These are phyloP conservation scores for Agrilus cyanescens DNA, from an alignment of 2,888 invertebrate genomes.

Conservation along the genomic window DNA sequence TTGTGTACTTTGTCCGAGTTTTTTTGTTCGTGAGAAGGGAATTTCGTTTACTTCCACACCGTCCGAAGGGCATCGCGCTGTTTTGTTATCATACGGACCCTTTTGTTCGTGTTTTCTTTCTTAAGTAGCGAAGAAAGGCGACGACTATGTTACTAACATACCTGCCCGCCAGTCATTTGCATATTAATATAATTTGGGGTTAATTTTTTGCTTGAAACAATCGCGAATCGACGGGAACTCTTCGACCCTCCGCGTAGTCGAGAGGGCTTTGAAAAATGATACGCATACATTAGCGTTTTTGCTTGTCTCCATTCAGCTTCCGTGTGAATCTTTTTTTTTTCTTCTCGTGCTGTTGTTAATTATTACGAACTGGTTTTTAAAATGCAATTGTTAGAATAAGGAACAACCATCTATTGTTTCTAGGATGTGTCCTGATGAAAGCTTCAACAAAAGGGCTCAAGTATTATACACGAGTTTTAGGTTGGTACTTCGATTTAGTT, in stretches of 20 bases:
- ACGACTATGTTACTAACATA: conserved; percentile 16
- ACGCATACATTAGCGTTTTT: conserved; percentile 20
- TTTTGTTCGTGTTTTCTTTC: conserved; percentile 9
- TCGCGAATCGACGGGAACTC: conserved; percentile 19
- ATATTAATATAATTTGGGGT: conserved; percentile 28
- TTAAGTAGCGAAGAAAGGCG: conserved; percentile 10
- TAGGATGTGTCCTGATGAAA: no score
- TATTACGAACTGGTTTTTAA: conserved; percentile 2
- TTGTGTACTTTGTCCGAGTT: conserved; percentile 1
- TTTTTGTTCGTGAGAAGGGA: conserved; percentile 11
- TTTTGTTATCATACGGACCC: conserved; percentile 8
- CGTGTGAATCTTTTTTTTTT: conserved; percentile 26
- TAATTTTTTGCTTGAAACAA: conserved; percentile 33
- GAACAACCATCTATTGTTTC: no score
- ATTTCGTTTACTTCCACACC: conserved; percentile 8
- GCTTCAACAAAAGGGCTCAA: no score
- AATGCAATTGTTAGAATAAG: no score
- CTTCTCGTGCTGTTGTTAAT: conserved; percentile 10
- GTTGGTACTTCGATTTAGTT: no score
- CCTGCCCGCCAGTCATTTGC: conserved; percentile 25
- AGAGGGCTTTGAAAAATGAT: conserved; percentile 22
- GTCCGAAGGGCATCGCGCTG: conserved; percentile 5
- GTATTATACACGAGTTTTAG: no score
- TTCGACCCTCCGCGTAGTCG: conserved; percentile 11
- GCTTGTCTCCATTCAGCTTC: conserved; percentile 15